Conservation (phyloP, 2,797 vertebrate genomes). For the Helostoma temminkii region DNA sequence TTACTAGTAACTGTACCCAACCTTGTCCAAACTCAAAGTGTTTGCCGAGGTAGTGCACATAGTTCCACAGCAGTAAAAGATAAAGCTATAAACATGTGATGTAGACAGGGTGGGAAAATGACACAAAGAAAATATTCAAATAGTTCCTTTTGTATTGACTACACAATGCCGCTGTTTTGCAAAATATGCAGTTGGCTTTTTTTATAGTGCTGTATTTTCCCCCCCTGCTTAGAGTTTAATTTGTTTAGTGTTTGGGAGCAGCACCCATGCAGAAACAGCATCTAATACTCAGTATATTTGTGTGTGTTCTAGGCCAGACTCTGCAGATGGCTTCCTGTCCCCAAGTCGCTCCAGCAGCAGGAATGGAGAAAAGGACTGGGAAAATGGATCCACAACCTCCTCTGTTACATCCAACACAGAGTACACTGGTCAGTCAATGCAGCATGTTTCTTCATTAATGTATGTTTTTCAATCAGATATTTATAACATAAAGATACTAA, state of each 20-base stretch:
- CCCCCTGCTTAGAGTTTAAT: constrained; percentile 20
- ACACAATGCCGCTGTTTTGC: background rate
- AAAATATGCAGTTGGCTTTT: too few relatives aligned
- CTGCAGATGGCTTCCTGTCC: constrained; percentile 94
- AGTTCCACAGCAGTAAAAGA: background rate
- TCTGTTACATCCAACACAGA: constrained; percentile 96
- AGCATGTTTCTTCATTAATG: background rate
- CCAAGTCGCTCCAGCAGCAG: constrained; percentile 93
- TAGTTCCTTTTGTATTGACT: too few relatives aligned
- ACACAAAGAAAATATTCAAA: background rate
- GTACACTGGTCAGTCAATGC: constrained; percentile 89
- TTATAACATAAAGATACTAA: background rate
- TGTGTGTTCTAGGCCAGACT: constrained; percentile 89
- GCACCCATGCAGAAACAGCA: constrained; percentile 33
- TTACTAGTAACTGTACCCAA: constrained; percentile 4
- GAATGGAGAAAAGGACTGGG: constrained; percentile 98
- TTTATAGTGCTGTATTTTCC: constrained; percentile 7
- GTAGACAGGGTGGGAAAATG: constrained; percentile 12
- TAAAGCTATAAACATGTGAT: background rate
- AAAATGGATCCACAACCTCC: constrained; percentile 96
- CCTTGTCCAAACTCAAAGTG: constrained; percentile 8
- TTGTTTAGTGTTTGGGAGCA: constrained; percentile 29
- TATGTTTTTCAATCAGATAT: background rate
- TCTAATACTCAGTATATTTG: constrained; percentile 27
- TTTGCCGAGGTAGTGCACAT: background rate